Conservation (phyloP, 1,140 invertebrate genomes). For the Platyscapa corneri region DNA sequence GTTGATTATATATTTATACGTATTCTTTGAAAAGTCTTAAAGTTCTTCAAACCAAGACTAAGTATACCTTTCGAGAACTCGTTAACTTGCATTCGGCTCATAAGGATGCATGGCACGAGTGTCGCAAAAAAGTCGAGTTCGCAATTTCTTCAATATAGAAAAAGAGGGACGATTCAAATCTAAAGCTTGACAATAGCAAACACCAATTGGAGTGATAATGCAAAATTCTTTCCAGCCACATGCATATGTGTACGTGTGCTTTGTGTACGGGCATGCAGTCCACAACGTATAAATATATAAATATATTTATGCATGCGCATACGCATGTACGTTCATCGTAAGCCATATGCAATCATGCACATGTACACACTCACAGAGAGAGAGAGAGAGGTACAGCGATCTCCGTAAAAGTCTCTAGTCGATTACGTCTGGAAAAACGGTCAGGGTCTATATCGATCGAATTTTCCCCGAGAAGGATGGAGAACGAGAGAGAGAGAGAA, state of each 20-base stretch:
- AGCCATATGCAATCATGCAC: too few relatives aligned
- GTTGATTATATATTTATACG: background rate
- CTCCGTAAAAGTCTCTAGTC: background rate
- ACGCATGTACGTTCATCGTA: background rate
- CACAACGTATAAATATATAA: too few relatives aligned
- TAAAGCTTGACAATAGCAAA: background rate
- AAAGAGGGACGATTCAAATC: slow-evolving; percentile 2
- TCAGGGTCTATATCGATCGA: slow-evolving; percentile 34
- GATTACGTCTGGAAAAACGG: slow-evolving; percentile 39
- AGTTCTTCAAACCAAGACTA: background rate
- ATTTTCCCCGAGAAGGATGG: slow-evolving; percentile 48
- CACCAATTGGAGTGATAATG: background rate
- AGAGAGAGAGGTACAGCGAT: background rate
- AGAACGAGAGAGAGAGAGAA: slow-evolving; percentile 51
- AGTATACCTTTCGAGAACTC: slow-evolving; percentile 38
- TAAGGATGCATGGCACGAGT: slow-evolving; percentile 10
- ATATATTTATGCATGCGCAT: background rate
- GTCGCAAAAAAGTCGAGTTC: background rate
- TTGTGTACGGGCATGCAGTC: too few relatives aligned
- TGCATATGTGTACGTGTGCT: background rate
- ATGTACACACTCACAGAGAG: background rate
- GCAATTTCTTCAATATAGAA: background rate
- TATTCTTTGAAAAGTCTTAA: slow-evolving; percentile 23
- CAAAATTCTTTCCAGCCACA: background rate
- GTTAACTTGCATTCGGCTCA: slow-evolving; percentile 19